Evolutionary conservation across 1,140 invertebrate species (phyloP).

Genomic region (Hycleus cichorii): DNA sequence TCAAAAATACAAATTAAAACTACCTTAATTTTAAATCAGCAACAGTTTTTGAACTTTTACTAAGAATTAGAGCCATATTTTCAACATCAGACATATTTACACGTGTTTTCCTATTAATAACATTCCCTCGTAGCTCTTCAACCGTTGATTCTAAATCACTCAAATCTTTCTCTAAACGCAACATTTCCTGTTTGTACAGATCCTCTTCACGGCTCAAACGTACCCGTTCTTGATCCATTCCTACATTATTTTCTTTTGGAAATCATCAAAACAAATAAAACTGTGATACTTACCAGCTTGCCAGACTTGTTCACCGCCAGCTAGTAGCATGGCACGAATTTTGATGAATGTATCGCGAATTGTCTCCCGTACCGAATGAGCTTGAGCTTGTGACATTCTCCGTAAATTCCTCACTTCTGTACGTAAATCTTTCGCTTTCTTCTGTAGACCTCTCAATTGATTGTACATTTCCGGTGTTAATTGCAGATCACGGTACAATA

Average conservation of each 20-base stretch:
- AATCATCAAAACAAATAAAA: neutral
- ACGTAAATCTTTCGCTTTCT: conserved; percentile 82
- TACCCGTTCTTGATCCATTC: conserved; percentile 55
- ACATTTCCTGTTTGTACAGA: conserved; percentile 84
- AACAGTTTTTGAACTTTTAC: conserved; percentile 66
- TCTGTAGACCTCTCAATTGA: conserved; percentile 75
- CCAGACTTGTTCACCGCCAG: conserved; percentile 52
- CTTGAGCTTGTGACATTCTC: conserved; percentile 83
- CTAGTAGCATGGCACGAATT: conserved; percentile 62
- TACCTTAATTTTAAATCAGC: conserved; percentile 80
- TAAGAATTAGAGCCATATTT: conserved; percentile 88
- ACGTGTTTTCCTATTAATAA: conserved; percentile 87
- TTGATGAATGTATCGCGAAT: conserved; percentile 84
- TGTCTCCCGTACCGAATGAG: conserved; percentile 82
- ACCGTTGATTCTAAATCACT: conserved; percentile 90
- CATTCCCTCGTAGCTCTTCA: conserved; percentile 88
- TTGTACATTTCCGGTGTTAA: conserved; percentile 81
- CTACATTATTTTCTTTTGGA: conserved; percentile 13
- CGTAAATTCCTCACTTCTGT: conserved; percentile 83
- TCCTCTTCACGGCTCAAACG: conserved; percentile 71
- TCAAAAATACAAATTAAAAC: neutral
- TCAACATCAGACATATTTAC: conserved; percentile 97
- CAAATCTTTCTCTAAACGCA: conserved; percentile 84
- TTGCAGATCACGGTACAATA: conserved; percentile 53
- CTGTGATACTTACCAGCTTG: conserved; percentile 32